A percentile compares a stretch with the other conserved stretches of the same genome.
Evolutionary conservation across 2,113 vertebrate species (phyloP).

Genomic region (Ursus arctos): DNA sequence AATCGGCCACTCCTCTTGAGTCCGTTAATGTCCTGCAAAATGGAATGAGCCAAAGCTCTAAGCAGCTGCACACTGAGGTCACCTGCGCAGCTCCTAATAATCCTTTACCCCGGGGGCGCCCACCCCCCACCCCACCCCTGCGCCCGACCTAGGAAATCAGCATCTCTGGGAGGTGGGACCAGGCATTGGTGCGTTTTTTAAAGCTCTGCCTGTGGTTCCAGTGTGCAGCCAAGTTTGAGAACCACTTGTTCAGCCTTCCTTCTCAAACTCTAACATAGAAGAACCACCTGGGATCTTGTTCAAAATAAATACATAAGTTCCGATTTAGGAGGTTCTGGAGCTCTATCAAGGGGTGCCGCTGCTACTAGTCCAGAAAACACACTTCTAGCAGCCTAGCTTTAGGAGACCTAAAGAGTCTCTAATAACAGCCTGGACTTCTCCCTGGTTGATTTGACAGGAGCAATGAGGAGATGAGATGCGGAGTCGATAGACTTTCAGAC

Average conservation of each 20-base stretch:
- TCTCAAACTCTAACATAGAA: background rate
- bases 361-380: background rate
- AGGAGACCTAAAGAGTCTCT: background rate
- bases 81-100: background rate
- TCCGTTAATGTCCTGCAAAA: rapidly evolving
- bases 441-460: background rate
- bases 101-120: background rate
- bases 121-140: no score
- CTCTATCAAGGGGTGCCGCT: background rate
- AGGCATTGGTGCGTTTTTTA: background rate
- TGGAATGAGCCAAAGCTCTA: background rate
- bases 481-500: background rate
- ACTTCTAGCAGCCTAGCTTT: background rate
- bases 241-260: background rate
- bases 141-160: background rate
- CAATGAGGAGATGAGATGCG: background rate
- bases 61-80: background rate
- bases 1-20: no score
- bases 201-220: background rate
- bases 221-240: background rate
- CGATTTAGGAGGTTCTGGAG: background rate
- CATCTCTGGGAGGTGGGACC: background rate
- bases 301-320: background rate
- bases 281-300: background rate
- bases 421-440: background rate